A percentile compares a stretch with the other conserved stretches of the same genome.
phyloP scores from a whole-genome alignment of 2,888 invertebrate species.

The Seira ritae region DNA sequence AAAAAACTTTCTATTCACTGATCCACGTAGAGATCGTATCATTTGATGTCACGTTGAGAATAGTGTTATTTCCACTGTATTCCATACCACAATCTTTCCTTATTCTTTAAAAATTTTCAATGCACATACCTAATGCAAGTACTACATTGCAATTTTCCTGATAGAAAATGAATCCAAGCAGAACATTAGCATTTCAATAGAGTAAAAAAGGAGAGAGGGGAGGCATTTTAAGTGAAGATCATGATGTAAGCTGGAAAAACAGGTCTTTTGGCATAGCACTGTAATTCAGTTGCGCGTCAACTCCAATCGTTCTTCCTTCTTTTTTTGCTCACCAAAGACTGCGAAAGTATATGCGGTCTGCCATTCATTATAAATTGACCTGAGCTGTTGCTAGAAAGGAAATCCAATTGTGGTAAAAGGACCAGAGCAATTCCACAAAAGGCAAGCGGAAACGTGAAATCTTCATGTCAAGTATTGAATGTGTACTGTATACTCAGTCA shows the following conservation, averaged over 20 bases:
- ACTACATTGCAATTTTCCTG: background rate
- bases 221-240: background rate
- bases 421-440: background rate
- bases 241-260: too few species aligned
- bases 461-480: slow-evolving; percentile 14
- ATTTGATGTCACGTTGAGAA: background rate
- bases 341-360: slow-evolving; percentile 7
- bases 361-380: slow-evolving; percentile 26
- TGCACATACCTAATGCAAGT: background rate
- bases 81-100: too few species aligned
- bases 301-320: background rate
- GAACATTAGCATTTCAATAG: slow-evolving; percentile 30
- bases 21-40: background rate
- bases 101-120: background rate
- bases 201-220: background rate
- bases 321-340: slow-evolving; percentile 3
- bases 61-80: background rate
- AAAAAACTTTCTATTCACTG: background rate
- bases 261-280: too few species aligned
- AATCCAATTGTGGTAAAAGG: slow-evolving; percentile 27
- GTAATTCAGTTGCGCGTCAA: too few species aligned
- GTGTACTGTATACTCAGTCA: background rate
- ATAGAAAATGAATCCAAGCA: background rate
- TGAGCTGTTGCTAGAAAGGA: background rate
- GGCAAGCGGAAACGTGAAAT: slow-evolving; percentile 15